Conservation (phyloP, 2,888 invertebrate genomes). For the Xylocampa areola region DNA sequence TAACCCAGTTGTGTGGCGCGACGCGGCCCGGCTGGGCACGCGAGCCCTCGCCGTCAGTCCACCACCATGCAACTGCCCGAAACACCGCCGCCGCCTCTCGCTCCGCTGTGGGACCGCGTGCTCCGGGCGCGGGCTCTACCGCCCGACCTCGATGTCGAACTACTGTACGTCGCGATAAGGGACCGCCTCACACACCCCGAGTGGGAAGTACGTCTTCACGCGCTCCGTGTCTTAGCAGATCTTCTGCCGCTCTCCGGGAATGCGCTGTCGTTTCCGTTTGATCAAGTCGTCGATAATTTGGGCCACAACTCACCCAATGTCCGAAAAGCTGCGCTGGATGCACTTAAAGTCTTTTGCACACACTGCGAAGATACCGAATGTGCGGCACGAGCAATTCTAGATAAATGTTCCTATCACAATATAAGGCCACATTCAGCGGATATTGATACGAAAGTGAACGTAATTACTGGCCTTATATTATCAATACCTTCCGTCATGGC, state of each 20-base stretch:
- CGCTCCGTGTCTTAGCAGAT: conserved; percentile 94
- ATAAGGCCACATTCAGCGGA: conserved; percentile 88
- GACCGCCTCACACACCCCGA: conserved; percentile 94
- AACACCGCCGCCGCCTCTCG: conserved; percentile 89
- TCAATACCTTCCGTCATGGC: conserved; percentile 91
- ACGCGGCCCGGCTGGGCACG: conserved; percentile 85
- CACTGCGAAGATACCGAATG: conserved; percentile 92
- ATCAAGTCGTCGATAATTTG: conserved; percentile 93
- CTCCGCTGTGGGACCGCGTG: conserved; percentile 95
- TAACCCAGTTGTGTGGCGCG: conserved; percentile 88
- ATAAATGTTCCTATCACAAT: conserved; percentile 91
- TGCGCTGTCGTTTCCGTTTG: conserved; percentile 92
- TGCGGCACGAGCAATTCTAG: conserved; percentile 91
- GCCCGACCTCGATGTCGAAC: conserved; percentile 91
- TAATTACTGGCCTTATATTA: conserved; percentile 91
- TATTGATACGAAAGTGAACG: conserved; percentile 85
- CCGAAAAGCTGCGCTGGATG: conserved; percentile 94
- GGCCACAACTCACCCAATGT: conserved; percentile 95
- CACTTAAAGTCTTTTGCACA: conserved; percentile 92
- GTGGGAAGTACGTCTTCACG: conserved; percentile 95
- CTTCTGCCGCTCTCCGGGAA: conserved; percentile 93
- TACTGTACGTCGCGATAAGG: conserved; percentile 92
- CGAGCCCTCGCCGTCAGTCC: conserved; percentile 72
- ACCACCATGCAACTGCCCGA: conserved; percentile 86
- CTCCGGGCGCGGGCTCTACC: conserved; percentile 93